Conservation (phyloP, 1,140 invertebrate species). For the Drosophila prosaltans region DNA sequence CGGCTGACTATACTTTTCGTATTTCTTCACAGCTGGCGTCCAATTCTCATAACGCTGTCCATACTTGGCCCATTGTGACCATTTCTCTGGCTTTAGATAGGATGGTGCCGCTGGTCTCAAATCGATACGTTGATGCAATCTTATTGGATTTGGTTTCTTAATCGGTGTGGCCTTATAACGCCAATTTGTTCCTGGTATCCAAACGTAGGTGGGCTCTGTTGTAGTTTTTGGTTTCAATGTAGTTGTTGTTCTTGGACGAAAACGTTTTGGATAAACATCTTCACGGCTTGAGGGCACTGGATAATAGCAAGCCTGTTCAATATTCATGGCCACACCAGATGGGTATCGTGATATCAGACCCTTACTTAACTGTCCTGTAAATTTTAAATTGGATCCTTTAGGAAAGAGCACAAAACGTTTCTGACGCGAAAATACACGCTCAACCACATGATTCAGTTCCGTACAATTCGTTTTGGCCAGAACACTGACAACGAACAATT, state of each 20-base stretch:
- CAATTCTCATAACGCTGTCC: constrained; percentile 47
- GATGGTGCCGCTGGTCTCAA: constrained; percentile 28
- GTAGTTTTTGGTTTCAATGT: constrained; percentile 48
- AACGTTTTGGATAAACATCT: constrained; percentile 74
- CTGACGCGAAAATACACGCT: constrained; percentile 68
- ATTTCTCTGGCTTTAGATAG: constrained; percentile 42
- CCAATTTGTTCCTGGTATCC: constrained; percentile 72
- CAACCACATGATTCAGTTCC: constrained; percentile 51
- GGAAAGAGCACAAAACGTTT: constrained; percentile 75
- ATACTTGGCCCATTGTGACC: constrained; percentile 56
- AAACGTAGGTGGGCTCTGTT: constrained; percentile 64
- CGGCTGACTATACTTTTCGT: constrained; percentile 37
- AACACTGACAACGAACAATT: constrained; percentile 11
- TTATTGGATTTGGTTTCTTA: constrained; percentile 52
- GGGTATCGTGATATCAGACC: constrained; percentile 58
- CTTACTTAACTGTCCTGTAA: constrained; percentile 63
- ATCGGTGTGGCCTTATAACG: constrained; percentile 70
- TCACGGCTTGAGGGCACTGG: constrained; percentile 64
- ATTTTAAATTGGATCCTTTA: constrained; percentile 65
- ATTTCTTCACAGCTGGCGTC: constrained; percentile 32
- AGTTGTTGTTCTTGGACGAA: constrained; percentile 60
- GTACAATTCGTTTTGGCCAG: constrained; percentile 33
- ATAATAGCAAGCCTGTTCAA: constrained; percentile 71
- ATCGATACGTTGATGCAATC: constrained; percentile 54
- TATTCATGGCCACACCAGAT: constrained; percentile 55